Base-by-base conservation (phyloP, 2,888 invertebrate genomes). In the Chirona hameri region DNA sequence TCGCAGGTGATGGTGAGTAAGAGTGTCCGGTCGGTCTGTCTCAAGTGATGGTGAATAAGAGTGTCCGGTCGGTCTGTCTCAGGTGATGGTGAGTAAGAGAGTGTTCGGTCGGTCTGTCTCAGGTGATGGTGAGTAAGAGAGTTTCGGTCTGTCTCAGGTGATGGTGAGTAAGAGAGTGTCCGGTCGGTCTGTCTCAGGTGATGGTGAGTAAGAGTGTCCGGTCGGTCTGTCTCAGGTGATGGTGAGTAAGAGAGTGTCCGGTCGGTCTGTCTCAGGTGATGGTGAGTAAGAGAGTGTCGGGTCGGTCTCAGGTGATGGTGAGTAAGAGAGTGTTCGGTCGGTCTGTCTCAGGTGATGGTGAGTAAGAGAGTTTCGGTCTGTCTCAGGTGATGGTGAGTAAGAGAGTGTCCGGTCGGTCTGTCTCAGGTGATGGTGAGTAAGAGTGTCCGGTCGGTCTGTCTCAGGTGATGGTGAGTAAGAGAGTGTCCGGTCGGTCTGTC, bases 121-220 rank as follows among this genome's bases (percentile, higher is more conserved):
- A 86, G 85, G 86, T 89, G 86, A 86, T 89, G 72, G 88, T 94
- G 85, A 95, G 95, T n/a, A n/a, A n/a, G n/a, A 39, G 39, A 5
- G 39, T 5, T 7, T 60, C 60, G 24, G 3, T 81, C 39, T 57
- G 18, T 82, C 82, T 24, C 72, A 86, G 85, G 86, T 89, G 86
- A 86, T 89, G 72, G 88, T 94, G 85, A 95, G 95, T n/a, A n/a
- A n/a, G n/a, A n/a, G n/a, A 39, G 39, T 39, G 39, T 5, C 39
- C 39, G 39, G 39, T 60, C 60, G 24, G 3, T 81, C 39, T 57
- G 18, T 82, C 82, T 24, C 72, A 86, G 85, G 86, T 89, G 86
- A 86, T 89, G 72, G 88, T 94, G 85, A 95, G 95, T 87, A 93
- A 94, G 86, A 95, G 95, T 57, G 94, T 96, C 82, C 95, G 39